Evolutionary conservation across 2,797 vertebrate species (phyloP).

Genomic region (Gallinago nigripennis): DNA sequence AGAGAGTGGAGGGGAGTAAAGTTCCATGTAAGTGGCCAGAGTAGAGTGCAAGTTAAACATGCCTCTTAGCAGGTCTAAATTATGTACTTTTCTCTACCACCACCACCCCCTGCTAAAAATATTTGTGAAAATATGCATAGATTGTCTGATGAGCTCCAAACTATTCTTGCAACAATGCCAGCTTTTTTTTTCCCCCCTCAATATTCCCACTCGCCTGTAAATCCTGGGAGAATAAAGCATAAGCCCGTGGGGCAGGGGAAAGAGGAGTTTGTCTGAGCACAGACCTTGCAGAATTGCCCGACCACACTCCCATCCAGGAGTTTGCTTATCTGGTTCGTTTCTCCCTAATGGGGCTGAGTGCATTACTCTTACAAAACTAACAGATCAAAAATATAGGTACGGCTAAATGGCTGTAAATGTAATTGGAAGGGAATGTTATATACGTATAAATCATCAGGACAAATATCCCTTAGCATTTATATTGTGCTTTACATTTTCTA

Average conservation of each 20-base stretch:
- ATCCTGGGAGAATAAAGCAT: not conserved
- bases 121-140: slow-evolving; percentile 67
- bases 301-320: not conserved
- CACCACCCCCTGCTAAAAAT: not conserved
- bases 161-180: slow-evolving; percentile 37
- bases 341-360: not conserved
- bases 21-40: slow-evolving; percentile 73
- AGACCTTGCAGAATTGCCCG: not conserved
- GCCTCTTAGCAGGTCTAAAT: slow-evolving; percentile 71
- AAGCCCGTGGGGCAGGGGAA: not conserved
- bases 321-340: slow-evolving; percentile 50
- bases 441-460: slow-evolving; percentile 17
- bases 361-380: slow-evolving; percentile 41
- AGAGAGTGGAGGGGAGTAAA: slow-evolving; percentile 77
- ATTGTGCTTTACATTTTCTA: slow-evolving; percentile 29
- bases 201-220: not conserved
- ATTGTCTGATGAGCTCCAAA: slow-evolving; percentile 57
- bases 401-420: slow-evolving; percentile 27
- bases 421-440: slow-evolving; percentile 14
- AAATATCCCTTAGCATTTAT: slow-evolving; percentile 35
- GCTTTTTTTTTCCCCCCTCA: not conserved
- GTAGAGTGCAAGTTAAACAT: slow-evolving; percentile 72
- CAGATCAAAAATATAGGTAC: slow-evolving; percentile 18
- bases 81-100: slow-evolving; percentile 60
- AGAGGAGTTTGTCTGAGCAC: not conserved